Evolutionary conservation across 2,113 vertebrate species (phyloP), one percentile per base, ranked within the genome.

Genomic region (Melanerpes aurifrons): DNA sequence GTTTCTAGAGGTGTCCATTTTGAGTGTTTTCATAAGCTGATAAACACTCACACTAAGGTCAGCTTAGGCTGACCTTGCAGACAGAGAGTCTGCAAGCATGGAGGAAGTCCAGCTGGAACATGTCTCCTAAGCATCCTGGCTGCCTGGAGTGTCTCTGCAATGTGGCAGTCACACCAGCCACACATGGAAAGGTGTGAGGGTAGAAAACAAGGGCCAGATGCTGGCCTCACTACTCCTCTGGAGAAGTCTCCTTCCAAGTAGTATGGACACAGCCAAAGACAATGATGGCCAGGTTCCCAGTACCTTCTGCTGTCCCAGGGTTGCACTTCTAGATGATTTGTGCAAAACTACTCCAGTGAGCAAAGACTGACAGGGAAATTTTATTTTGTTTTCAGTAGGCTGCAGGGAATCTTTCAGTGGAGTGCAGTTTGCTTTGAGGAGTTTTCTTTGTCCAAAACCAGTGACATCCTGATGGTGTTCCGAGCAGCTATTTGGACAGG

Each of bases 251-350:
- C 75, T 91, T 77, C 85, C 82, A 86, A 61, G 31, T n/a, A 6
- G 0, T 10, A 2, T 3, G 19, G 73, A 86, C 43, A 12, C 61
- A 86, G 72, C 75, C 87, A 83, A 70, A 76, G 69, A 53, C 2
- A 31, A n/a, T 24, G 66, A 57, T 94, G 93, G 93, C 87, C 66
- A 28, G 58, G 37, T 83, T 96, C 94, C 94, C 58, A 37, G 75
- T 54, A 70, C 75, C 72, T 95, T 89, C 57, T 89, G 68, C 91
- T 91, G 53, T 91, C 64, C 57, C 69, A 75, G 66, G 45, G 37
- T 25, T 75, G 62, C 94, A 90, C 69, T 61, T 92, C 72, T 81
- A 50, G 29, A 47, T 92, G 29, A 80, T 61, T 89, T 80, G 61
- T 85, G 48, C 31, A 91, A 71, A 85, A 81, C 28, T 32, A 57